Base-by-base conservation (phyloP, 2,797 vertebrate genomes). In the Pangasius djambal region DNA sequence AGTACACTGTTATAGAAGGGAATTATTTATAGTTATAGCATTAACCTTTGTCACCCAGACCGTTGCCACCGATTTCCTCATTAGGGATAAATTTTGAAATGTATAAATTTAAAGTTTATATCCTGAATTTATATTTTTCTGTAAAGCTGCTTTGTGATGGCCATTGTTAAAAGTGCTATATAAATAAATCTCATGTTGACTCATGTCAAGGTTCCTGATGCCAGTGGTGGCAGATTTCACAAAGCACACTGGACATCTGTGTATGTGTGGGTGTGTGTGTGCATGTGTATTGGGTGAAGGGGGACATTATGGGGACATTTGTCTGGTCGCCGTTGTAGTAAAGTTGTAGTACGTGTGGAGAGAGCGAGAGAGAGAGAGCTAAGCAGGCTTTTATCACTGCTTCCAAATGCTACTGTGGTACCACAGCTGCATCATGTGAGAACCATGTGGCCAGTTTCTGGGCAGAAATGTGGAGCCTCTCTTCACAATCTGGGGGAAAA, bases 391-490 rank as follows among this genome's bases (percentile, higher is more conserved):
- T 44, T 75, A 28, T 75, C 72, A 75, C 72, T 48, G 9, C 28
- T 48, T 9, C 48, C 44, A 52, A 81, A 59, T 81, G 78, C 52
- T 81, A 81, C 52, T 81, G 50, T 55, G 78, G 52, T 81, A 81
- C 52, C 52, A 57, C n/a, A 37, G 31, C 55, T 81, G 31, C 31
- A 81, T 20, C 20, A 37, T 13, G 31, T 81, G 78, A 59, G 44
- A 72, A 61, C 34, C 65, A 37, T 69, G 59, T 87, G 57, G 48
- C 50, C 78, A 82, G 34, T 55, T 79, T 67, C 37, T 59, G 50
- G 52, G 44, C 72, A 86, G 50, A 81, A 88, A 77, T 67, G 57
- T 82, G 57, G 67, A 88, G 55, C 67, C n/a, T 4, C 74, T 88
- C 31, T 63, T 85, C n/a, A 25, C 31, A 89, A 88, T 83, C 70